phyloP scores from a whole-genome alignment of 2,113 vertebrate species.

The Morphnarchus princeps region DNA sequence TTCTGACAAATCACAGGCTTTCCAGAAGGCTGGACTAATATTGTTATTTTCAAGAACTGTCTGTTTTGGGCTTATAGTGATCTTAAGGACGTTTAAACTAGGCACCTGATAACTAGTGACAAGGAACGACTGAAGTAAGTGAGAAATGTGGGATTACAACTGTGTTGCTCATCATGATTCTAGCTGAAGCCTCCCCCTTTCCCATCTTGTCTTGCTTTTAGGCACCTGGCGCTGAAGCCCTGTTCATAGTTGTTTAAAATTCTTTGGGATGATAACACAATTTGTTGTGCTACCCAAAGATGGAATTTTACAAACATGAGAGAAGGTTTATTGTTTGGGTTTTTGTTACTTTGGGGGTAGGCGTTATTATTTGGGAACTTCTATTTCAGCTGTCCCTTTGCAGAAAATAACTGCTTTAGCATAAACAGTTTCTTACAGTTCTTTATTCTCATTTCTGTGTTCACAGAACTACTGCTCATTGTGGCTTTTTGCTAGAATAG shows the following conservation, averaged over 20 bases:
- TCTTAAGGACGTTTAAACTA: background rate
- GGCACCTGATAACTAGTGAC: background rate
- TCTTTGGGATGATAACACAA: background rate
- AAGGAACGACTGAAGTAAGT: background rate
- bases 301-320: background rate
- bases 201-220: background rate
- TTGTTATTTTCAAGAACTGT: background rate
- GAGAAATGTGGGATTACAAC: background rate
- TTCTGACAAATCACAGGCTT: background rate
- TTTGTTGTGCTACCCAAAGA: background rate
- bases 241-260: background rate
- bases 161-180: fast-evolving
- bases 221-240: background rate
- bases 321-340: background rate
- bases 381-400: background rate
- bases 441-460: background rate
- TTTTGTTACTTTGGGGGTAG: background rate
- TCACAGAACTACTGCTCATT: background rate
- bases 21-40: background rate
- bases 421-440: background rate
- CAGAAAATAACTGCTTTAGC: background rate
- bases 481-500: background rate
- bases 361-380: background rate
- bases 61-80: background rate
- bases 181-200: background rate